Conservation (phyloP, 2,888 invertebrate genomes). For the Pyrocoelia pectoralis region DNA sequence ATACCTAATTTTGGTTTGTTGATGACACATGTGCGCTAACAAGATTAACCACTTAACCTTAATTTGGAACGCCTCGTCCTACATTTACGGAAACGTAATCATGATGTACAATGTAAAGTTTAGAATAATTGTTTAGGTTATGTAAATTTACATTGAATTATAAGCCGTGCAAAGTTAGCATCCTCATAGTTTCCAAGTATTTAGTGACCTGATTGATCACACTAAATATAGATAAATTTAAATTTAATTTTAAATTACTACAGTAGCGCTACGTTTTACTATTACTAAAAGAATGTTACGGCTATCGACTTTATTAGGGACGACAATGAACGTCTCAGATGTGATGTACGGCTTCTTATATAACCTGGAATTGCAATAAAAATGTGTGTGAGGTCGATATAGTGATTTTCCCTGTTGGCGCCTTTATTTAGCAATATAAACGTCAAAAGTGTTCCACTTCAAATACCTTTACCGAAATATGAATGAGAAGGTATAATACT, state of each 20-base stretch:
- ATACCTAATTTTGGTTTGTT: slow-evolving; percentile 11
- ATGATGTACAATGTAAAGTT: neutral
- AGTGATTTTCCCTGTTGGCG: too few species aligned
- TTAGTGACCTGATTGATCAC: too few species aligned
- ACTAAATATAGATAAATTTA: too few species aligned
- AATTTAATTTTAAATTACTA: too few species aligned
- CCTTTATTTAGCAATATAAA: too few species aligned
- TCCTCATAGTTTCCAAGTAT: too few species aligned
- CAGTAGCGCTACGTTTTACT: too few species aligned
- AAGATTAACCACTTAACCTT: slow-evolving; percentile 8
- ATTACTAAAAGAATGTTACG: too few species aligned
- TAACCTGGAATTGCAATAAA: neutral
- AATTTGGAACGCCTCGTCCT: neutral
- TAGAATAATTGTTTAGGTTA: neutral
- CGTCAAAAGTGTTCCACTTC: too few species aligned
- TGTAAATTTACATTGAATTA: neutral
- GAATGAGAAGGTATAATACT: too few species aligned
- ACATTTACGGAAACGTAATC: slow-evolving; percentile 1
- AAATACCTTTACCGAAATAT: too few species aligned
- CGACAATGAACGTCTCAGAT: neutral
- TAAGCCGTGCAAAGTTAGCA: neutral
- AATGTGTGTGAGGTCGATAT: neutral
- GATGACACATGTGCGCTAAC: slow-evolving; percentile 5
- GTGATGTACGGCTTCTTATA: neutral
- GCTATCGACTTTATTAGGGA: neutral